Evolutionary conservation across 2,888 invertebrate species (phyloP), one percentile per base, ranked within the genome.

Genomic region (Reticulitermes lucifugus): DNA sequence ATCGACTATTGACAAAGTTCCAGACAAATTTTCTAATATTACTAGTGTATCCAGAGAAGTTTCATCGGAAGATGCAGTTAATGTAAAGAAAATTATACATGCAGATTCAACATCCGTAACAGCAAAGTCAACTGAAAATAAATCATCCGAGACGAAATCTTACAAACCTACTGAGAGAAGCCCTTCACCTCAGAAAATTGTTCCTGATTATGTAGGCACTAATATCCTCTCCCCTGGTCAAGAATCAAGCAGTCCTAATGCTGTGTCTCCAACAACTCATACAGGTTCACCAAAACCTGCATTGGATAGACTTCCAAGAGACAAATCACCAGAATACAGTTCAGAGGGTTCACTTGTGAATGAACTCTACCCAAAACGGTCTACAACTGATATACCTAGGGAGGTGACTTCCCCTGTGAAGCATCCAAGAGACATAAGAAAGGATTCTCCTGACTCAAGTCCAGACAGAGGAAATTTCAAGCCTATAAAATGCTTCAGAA

Each of bases 311-410:
- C 22, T 83, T 12, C 83, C 81, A 14, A 84, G 89, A 86, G 89
- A 89, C 79, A 89, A 88, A 77, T 89, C 89, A 22, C 89, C 89
- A 12, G 89, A 89, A 79, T 89, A 89, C 85, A 89, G 89, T 83
- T 89, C 89, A 12, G 89, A 89, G 86, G 89, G 89, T 0, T 89
- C 89, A 18, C 87, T 89, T 14, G 88, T 87, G 9, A 88, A 87
- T 79, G 89, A 89, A 86, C 73, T 89, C 3, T 86, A 86, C n/a
- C 87, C 83, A 51, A 60, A 59, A 29, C 70, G 83, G 21, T 70
- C 59, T 14, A 80, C 83, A 4, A 71, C 29, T n/a, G 77, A 82
- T 10, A 22, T 29, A 21, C 82, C 82, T 22, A 70, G 83, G 14
- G 55, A 59, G n/a, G 29, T 46, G 12, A 10, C 46, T 46, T 73